These are phyloP conservation scores for Dicyrtoma fusca DNA, from an alignment of 2,888 invertebrate species.

Conservation along the genomic window DNA sequence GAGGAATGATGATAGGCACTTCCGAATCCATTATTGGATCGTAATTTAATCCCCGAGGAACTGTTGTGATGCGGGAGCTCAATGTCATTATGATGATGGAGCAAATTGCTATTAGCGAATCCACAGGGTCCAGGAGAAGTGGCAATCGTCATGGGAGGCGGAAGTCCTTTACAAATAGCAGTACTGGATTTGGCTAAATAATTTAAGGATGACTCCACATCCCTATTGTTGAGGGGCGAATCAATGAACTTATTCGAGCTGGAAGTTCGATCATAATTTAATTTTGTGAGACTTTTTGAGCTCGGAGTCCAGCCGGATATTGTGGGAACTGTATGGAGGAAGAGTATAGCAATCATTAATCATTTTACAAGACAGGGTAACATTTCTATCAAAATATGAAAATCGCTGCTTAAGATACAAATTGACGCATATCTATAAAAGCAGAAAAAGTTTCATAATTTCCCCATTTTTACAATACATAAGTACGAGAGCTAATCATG, in stretches of 20 bases:
- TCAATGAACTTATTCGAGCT: slow-evolving; percentile 35
- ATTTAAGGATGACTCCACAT: slow-evolving; percentile 19
- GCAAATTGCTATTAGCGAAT: too few relatives aligned
- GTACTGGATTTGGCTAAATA: slow-evolving; percentile 33
- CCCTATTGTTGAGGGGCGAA: slow-evolving; percentile 17
- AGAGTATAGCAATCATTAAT: too few relatives aligned
- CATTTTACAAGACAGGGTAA: too few relatives aligned
- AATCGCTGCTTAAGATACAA: too few relatives aligned
- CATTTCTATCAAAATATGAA: too few relatives aligned
- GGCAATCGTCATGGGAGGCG: slow-evolving; percentile 24
- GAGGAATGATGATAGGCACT: slow-evolving; percentile 1
- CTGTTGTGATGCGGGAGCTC: not conserved
- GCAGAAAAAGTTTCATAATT: too few relatives aligned
- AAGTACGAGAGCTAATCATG: too few relatives aligned
- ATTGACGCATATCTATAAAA: too few relatives aligned
- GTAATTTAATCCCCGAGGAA: not conserved
- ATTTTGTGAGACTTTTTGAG: slow-evolving; percentile 35
- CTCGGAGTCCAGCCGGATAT: slow-evolving; percentile 34
- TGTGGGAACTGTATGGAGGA: slow-evolving; percentile 26
- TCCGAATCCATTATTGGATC: slow-evolving; percentile 1
- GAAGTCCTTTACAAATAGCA: slow-evolving; percentile 29
- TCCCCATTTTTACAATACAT: too few relatives aligned
- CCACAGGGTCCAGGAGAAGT: not conserved
- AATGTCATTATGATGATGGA: not conserved
- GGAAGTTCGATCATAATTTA: slow-evolving; percentile 31